Evolutionary conservation across 2,113 vertebrate species (phyloP), one percentile per base, ranked within the genome.

Genomic region (Megalops atlanticus): DNA sequence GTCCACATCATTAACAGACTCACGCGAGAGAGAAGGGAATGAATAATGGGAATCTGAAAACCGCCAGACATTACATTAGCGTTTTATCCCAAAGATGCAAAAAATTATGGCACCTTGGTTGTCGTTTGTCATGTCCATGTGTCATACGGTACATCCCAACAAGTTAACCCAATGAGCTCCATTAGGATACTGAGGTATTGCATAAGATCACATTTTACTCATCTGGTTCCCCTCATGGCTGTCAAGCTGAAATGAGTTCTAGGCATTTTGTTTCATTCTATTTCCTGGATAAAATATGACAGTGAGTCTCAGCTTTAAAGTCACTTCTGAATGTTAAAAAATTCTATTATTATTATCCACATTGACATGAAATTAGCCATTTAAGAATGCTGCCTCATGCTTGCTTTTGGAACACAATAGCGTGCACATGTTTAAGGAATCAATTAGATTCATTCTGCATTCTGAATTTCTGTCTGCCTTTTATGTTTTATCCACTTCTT

Each of bases 181-280:
- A 68, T 27, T 36, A 40, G 52, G 10, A 31, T 24, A 33, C 52
- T 4, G 36, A 40, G 76, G 76, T n/a, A 27, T 41, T 68, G 49
- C 38, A 52, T 68, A 78, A 78, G 52, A 78, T 78, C 58, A 64
- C 33, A 52, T 27, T 68, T 68, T 68, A 78, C 64, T 78, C 40
- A 78, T 52, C 35, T 43, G 38, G 21, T 43, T 10, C 10, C 31
- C 40, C 52, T 78, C 64, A 27, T 36, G 40, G 49, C 49, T 54
- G 76, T 77, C 76, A 77, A 77, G 54, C 33, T 24, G 76, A 77
- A 77, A 24, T 54, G 27, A 54, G 45, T 68, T 27, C 35, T 6
- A 14, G 35, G 47, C 33, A 39, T 77, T 58, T 76, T 39, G 2
- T 4, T 54, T 18, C 33, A 3, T 47, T 58, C 21, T 35, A 40